A percentile compares a stretch with the other conserved stretches of the same genome.
phyloP scores from a whole-genome alignment of 2,797 vertebrate species.

The Pteronotus mesoamericanus region DNA sequence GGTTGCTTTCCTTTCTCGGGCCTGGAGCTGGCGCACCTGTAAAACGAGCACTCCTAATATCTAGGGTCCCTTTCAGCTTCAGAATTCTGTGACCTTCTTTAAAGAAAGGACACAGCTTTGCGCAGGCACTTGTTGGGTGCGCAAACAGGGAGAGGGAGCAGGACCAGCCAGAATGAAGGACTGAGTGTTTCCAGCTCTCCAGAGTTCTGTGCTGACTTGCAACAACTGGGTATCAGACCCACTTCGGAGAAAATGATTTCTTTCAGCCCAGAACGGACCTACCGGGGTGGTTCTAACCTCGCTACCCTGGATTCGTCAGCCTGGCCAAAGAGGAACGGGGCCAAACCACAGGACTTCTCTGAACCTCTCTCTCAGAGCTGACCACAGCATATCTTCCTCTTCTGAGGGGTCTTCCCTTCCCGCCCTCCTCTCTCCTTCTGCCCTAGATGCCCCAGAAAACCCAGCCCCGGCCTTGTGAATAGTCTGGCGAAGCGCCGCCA shows the following conservation, averaged over 20 bases:
- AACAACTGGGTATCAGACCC: conserved; percentile 29
- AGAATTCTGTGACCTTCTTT: neutral
- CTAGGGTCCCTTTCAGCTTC: neutral
- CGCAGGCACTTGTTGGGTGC: neutral
- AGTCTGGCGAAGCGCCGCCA: neutral
- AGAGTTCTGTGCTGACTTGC: neutral
- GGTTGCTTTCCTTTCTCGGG: neutral
- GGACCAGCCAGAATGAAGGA: conserved; percentile 32
- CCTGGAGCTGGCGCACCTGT: conserved; percentile 7
- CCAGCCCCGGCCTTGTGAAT: neutral
- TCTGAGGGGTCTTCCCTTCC: neutral
- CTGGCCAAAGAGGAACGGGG: neutral
- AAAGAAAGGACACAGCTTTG: neutral
- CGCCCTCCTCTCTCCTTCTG: neutral
- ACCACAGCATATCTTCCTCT: neutral
- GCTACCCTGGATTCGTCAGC: neutral
- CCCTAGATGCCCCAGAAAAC: neutral
- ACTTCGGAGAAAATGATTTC: conserved; percentile 48
- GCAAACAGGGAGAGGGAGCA: neutral
- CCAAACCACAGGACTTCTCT: conserved; percentile 32
- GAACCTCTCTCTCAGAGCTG: neutral
- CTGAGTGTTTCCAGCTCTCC: conserved; percentile 31
- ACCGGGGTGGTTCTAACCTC: conserved; percentile 30
- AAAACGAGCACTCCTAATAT: neutral
- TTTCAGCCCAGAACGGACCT: conserved; percentile 58